These are phyloP conservation scores for Conger conger DNA, from an alignment of 2,113 vertebrate genomes.

Conservation along the genomic window DNA sequence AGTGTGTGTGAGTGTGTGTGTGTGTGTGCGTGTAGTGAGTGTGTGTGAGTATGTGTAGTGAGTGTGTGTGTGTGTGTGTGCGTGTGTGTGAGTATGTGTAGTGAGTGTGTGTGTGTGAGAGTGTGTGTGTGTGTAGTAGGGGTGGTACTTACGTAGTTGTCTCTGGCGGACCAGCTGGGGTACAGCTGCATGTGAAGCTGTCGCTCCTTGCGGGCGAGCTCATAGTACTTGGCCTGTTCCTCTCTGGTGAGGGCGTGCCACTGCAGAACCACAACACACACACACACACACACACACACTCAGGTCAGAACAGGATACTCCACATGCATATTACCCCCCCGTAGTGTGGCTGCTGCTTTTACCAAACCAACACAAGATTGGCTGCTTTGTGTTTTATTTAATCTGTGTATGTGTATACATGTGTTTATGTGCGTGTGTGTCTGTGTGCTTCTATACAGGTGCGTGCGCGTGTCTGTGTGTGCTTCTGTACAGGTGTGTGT, in stretches of 20 bases:
- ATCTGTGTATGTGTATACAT: not conserved
- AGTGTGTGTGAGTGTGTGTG: too few species aligned
- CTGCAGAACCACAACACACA: conserved; percentile 59
- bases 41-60: too few species aligned
- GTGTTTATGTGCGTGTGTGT: not conserved
- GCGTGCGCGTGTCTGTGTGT: not conserved
- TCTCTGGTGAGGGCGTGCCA: conserved; percentile 96
- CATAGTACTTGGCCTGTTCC: conserved; percentile 98
- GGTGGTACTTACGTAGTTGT: conserved; percentile 91
- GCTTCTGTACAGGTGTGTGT: too few species aligned
- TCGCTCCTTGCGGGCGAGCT: conserved; percentile 94
- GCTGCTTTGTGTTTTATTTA: not conserved
- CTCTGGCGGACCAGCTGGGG: conserved; percentile 96
- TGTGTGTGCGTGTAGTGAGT: too few species aligned
- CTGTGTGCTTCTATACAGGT: not conserved
- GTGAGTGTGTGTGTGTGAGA: too few species aligned
- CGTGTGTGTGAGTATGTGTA: too few species aligned
- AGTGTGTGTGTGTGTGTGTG: too few species aligned
- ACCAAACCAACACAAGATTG: not conserved
- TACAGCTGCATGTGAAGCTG: conserved; percentile 99
- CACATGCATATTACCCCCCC: too few species aligned
- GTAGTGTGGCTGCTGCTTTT: too few species aligned
- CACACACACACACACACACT: too few species aligned
- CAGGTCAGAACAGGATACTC: not conserved
- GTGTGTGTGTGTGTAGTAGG: too few species aligned